Conservation (phyloP, 2,888 invertebrate species). For the Drosophila monieri region DNA sequence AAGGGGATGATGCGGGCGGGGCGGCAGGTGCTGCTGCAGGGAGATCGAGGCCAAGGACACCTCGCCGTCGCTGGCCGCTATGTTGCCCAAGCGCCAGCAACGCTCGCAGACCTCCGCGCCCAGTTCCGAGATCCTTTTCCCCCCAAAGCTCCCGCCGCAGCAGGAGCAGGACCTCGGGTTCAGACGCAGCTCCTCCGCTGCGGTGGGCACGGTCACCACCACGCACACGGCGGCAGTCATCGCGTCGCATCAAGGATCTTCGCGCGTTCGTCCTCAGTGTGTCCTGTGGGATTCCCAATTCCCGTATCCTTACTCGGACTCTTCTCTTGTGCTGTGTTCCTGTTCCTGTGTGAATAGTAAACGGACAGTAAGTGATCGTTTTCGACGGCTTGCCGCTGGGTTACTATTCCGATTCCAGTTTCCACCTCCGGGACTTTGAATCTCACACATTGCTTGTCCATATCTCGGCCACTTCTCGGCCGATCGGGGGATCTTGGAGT, state of each 20-base stretch:
- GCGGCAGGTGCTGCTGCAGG: not conserved
- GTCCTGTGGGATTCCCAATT: not conserved
- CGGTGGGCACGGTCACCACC: slow-evolving; percentile 85
- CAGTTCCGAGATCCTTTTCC: not conserved
- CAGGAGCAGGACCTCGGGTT: slow-evolving; percentile 7
- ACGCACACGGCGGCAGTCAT: slow-evolving; percentile 84
- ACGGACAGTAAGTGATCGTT: not conserved
- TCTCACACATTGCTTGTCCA: too few relatives aligned
- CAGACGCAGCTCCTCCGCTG: slow-evolving; percentile 82
- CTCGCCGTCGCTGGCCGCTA: slow-evolving; percentile 7
- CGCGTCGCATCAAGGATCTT: not conserved
- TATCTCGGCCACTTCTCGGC: too few relatives aligned
- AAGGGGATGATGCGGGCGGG: not conserved
- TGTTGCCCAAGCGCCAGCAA: slow-evolving; percentile 15
- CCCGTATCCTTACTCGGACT: not conserved
- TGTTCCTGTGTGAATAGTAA: not conserved
- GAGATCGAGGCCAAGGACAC: not conserved
- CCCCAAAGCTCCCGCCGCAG: slow-evolving; percentile 10
- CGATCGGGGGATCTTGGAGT: too few relatives aligned
- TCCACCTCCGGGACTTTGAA: too few relatives aligned
- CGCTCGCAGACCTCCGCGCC: slow-evolving; percentile 18
- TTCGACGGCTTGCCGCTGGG: not conserved
- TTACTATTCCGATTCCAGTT: not conserved
- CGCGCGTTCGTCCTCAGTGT: not conserved
- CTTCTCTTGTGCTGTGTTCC: not conserved